Evolutionary conservation across 2,888 invertebrate genomes (phyloP).

Genomic region (Meiosimyza platycephala): DNA sequence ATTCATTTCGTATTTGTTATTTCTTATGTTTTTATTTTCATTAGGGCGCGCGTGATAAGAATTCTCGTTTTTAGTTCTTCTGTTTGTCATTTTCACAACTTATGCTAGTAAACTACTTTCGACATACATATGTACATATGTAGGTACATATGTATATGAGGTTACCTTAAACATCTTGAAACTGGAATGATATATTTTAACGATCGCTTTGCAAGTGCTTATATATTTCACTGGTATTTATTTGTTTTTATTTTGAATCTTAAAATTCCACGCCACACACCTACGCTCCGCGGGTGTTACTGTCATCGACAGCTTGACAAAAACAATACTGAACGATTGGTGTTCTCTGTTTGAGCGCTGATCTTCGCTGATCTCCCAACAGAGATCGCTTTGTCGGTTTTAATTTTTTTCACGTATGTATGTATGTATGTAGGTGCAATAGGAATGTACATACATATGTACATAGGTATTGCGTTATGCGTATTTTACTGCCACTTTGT

Average conservation of each 20-base stretch:
- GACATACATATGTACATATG: too few species aligned
- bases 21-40: too few species aligned
- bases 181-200: neutral
- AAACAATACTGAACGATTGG: constrained; percentile 17
- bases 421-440: too few species aligned
- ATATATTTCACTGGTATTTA: neutral
- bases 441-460: neutral
- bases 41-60: too few species aligned
- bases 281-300: neutral
- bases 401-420: too few species aligned
- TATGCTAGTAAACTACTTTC: too few species aligned
- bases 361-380: too few species aligned
- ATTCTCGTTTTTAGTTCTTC: too few species aligned
- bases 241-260: neutral
- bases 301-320: constrained; percentile 8
- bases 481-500: neutral
- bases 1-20: too few species aligned
- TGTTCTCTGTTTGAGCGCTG: neutral
- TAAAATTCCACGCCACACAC: neutral
- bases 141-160: too few species aligned
- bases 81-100: too few species aligned
- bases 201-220: neutral
- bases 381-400: constrained; percentile 6
- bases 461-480: constrained; percentile 5
- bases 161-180: constrained; percentile 18